Conservation (phyloP, 2,113 vertebrate genomes). For the Sylvilagus bachmani region DNA sequence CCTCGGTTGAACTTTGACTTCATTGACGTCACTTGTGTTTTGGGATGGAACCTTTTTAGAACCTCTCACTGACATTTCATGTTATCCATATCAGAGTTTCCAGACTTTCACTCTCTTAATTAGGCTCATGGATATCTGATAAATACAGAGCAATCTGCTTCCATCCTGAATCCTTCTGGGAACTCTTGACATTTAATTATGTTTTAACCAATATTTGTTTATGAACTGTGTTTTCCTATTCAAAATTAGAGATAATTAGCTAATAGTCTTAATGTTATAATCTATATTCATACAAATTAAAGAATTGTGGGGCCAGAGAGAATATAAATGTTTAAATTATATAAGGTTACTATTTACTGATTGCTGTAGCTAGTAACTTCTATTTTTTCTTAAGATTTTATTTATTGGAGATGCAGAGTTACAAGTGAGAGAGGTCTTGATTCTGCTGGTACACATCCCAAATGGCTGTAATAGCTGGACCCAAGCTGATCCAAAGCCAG, state of each 20-base stretch:
- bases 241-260: constrained; percentile 52
- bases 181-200: constrained; percentile 64
- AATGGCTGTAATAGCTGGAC: too few species aligned
- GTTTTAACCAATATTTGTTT: constrained; percentile 36
- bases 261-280: constrained; percentile 1
- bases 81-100: not conserved
- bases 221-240: constrained; percentile 47
- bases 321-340: constrained; percentile 39
- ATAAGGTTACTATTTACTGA: constrained; percentile 42
- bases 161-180: not conserved
- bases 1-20: not conserved
- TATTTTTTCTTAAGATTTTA: not conserved
- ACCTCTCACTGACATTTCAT: not conserved
- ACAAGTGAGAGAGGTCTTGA: too few species aligned
- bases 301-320: not conserved
- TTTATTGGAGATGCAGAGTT: too few species aligned
- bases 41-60: not conserved
- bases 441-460: too few species aligned
- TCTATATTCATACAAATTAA: constrained; percentile 19
- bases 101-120: constrained; percentile 26
- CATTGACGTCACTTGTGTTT: not conserved
- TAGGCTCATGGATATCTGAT: not conserved
- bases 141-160: constrained; percentile 12
- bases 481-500: too few species aligned
- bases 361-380: not conserved